Conservation (phyloP, 2,888 invertebrate genomes). For the Chaetogeoica ovagalla region DNA sequence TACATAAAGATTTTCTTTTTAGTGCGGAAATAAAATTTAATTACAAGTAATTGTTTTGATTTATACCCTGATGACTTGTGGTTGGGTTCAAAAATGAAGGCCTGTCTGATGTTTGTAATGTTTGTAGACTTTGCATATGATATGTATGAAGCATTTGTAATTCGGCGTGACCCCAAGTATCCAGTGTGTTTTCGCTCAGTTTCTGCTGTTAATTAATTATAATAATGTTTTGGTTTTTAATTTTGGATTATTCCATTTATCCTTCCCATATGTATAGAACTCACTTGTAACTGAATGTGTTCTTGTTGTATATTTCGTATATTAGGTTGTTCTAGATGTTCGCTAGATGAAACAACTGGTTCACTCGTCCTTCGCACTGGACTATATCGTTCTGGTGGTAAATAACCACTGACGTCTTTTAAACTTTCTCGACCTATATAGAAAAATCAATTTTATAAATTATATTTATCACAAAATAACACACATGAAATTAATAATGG, state of each 20-base stretch:
- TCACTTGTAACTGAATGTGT: conserved; percentile 76
- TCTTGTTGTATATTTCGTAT: conserved; percentile 72
- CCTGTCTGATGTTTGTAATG: conserved; percentile 26
- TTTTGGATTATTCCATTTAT: background rate
- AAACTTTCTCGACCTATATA: conserved; percentile 63
- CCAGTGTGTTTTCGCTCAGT: conserved; percentile 58
- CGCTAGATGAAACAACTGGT: conserved; percentile 54
- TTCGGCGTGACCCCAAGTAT: conserved; percentile 57
- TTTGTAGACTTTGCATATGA: conserved; percentile 58
- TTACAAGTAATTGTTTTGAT: background rate
- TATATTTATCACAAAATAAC: conserved; percentile 42
- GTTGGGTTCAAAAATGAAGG: conserved; percentile 34
- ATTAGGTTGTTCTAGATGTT: conserved; percentile 57
- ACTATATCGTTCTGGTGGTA: conserved; percentile 76
- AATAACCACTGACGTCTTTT: conserved; percentile 62
- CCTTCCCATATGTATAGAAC: background rate
- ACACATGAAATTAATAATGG: background rate
- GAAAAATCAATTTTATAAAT: conserved; percentile 11
- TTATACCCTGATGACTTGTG: conserved; percentile 47
- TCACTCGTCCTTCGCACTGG: conserved; percentile 90
- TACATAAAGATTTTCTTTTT: background rate
- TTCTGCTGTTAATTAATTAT: conserved; percentile 58
- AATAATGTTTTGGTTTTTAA: background rate
- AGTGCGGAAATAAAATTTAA: background rate
- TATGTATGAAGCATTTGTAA: conserved; percentile 61